Conservation (phyloP, 2,888 invertebrate genomes). For the Trichopria drosophilae region DNA sequence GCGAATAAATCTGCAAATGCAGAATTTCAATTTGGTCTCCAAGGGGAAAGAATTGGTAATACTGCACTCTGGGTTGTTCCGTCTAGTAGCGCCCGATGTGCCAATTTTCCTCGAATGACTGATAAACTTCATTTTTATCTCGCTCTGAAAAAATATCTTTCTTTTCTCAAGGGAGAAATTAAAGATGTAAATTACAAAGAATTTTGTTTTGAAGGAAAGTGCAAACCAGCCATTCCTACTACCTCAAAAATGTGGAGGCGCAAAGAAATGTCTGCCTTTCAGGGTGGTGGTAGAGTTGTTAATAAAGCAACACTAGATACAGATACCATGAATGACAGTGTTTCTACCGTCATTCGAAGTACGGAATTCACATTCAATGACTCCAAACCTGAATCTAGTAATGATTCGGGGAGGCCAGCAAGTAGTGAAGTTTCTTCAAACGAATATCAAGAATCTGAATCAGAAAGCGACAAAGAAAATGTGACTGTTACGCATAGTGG, state of each 20-base stretch:
- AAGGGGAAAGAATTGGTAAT: slow-evolving; percentile 44
- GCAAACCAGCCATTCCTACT: slow-evolving; percentile 45
- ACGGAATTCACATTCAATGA: slow-evolving; percentile 46
- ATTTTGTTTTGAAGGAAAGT: slow-evolving; percentile 49
- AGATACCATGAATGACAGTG: slow-evolving; percentile 46
- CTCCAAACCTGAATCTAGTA: slow-evolving; percentile 27
- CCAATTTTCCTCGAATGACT: slow-evolving; percentile 53
- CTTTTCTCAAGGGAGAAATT: slow-evolving; percentile 48
- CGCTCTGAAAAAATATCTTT: slow-evolving; percentile 49
- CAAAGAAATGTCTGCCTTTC: slow-evolving; percentile 47
- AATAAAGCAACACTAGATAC: slow-evolving; percentile 47
- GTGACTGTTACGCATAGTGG: slow-evolving; percentile 1
- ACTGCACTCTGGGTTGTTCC: slow-evolving; percentile 55
- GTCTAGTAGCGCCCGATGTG: slow-evolving; percentile 55
- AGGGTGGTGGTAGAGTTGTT: slow-evolving; percentile 48
- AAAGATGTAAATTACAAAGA: slow-evolving; percentile 42
- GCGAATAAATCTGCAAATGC: slow-evolving; percentile 41
- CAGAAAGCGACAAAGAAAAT: slow-evolving; percentile 1
- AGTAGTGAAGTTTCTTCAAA: slow-evolving; percentile 15
- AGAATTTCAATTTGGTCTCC: slow-evolving; percentile 51
- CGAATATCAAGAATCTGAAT: slow-evolving; percentile 10
- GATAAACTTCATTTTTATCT: slow-evolving; percentile 55
- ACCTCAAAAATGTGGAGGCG: slow-evolving; percentile 55
- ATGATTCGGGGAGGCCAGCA: slow-evolving; percentile 18
- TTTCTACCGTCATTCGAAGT: slow-evolving; percentile 34